A percentile compares a stretch with the other conserved stretches of the same genome.
These are phyloP conservation scores for Hetaerina titia DNA, from an alignment of 2,888 invertebrate species.

Conservation along the genomic window DNA sequence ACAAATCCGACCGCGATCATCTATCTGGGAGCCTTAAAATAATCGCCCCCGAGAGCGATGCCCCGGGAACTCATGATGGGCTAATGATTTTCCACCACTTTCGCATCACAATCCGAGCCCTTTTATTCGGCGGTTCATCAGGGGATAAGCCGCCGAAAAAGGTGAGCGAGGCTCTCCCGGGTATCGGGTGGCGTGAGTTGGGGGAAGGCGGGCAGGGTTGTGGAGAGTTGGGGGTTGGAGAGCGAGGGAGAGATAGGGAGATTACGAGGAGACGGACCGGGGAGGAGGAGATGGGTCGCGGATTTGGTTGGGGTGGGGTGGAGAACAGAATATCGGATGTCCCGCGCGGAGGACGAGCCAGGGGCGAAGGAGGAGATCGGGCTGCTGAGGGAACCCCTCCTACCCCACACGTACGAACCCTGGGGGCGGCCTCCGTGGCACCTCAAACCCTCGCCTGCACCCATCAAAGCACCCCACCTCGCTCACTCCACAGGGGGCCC, in stretches of 20 bases:
- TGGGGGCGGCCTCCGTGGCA: neutral
- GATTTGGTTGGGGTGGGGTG: no score
- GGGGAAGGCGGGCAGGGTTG: neutral
- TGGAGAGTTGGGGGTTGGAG: neutral
- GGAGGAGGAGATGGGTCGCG: no score
- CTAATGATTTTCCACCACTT: conserved; percentile 5
- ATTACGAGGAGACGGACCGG: no score
- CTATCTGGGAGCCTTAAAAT: neutral
- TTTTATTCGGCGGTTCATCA: neutral
- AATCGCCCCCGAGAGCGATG: neutral
- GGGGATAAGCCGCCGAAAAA: neutral
- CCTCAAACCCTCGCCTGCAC: neutral
- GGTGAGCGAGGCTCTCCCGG: neutral
- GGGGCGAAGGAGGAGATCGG: no score
- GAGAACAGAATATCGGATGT: neutral
- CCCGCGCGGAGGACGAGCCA: neutral
- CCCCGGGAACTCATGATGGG: neutral
- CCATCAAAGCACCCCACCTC: neutral
- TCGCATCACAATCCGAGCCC: conserved; percentile 9
- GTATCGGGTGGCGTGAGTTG: neutral
- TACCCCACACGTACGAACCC: neutral
- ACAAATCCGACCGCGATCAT: neutral
- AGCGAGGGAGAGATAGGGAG: neutral
- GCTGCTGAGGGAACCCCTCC: neutral
- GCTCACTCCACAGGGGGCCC: neutral